These are phyloP conservation scores for Ormyrus nitidulus DNA, from an alignment of 2,888 invertebrate genomes.

Conservation along the genomic window DNA sequence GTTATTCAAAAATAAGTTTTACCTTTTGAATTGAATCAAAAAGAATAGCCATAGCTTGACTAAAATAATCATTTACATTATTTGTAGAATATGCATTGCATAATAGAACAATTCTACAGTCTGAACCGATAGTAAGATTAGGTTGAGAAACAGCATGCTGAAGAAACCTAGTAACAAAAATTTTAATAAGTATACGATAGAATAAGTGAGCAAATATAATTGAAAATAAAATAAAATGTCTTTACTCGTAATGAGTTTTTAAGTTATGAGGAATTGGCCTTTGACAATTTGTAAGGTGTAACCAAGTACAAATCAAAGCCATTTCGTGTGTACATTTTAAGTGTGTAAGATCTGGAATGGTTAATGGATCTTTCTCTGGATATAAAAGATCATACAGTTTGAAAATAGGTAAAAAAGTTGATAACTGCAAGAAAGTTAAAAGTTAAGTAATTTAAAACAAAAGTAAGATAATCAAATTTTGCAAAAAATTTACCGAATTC, in stretches of 20 bases:
- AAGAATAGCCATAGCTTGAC: slow-evolving; percentile 93
- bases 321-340: slow-evolving; percentile 92
- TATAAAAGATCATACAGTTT: slow-evolving; percentile 94
- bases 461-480: slow-evolving; percentile 57
- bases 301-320: slow-evolving; percentile 98
- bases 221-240: slow-evolving; percentile 19
- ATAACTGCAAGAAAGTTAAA: slow-evolving; percentile 77
- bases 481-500: slow-evolving; percentile 83
- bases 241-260: slow-evolving; percentile 88
- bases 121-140: slow-evolving; percentile 86
- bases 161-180: slow-evolving; percentile 80
- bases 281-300: slow-evolving; percentile 89
- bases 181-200: background rate
- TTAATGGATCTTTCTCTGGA: slow-evolving; percentile 91
- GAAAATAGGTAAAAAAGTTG: slow-evolving; percentile 92
- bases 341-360: slow-evolving; percentile 92
- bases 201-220: slow-evolving; percentile 69
- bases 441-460: slow-evolving; percentile 16
- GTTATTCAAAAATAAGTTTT: slow-evolving; percentile 6
- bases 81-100: slow-evolving; percentile 95
- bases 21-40: slow-evolving; percentile 88
- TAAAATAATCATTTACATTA: slow-evolving; percentile 90
- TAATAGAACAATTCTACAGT: slow-evolving; percentile 92
- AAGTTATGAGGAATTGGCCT: slow-evolving; percentile 88
- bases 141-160: slow-evolving; percentile 85